These are phyloP conservation scores for Pandemis cinnamomeana DNA, from an alignment of 2,888 invertebrate species.

Conservation along the genomic window DNA sequence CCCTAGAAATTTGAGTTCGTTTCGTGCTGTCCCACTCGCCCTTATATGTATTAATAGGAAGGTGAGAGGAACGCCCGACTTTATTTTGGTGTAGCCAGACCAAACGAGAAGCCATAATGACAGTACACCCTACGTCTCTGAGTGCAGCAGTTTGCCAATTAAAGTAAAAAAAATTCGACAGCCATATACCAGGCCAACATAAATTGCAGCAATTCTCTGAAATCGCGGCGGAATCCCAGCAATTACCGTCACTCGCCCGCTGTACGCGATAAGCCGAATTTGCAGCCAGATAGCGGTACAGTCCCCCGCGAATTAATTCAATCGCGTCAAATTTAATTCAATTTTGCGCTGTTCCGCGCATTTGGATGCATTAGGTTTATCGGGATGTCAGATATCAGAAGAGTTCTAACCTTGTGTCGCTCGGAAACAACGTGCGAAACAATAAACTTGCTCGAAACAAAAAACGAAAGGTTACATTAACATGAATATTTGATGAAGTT, in stretches of 20 bases:
- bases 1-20: too few species aligned
- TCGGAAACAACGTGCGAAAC: neutral
- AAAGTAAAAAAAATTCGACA: constrained; percentile 7
- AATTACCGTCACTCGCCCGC: constrained; percentile 24
- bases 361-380: constrained; percentile 11
- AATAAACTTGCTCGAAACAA: neutral
- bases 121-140: neutral
- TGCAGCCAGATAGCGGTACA: constrained; percentile 22
- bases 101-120: too few species aligned
- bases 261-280: constrained; percentile 26
- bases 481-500: too few species aligned
- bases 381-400: neutral
- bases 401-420: neutral
- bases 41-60: too few species aligned
- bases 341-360: constrained; percentile 13
- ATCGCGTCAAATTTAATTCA: constrained; percentile 36
- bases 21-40: too few species aligned
- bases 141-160: neutral
- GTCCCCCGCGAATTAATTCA: constrained; percentile 36
- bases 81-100: too few species aligned
- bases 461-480: too few species aligned
- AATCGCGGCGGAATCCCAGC: neutral
- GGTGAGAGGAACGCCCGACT: too few species aligned
- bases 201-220: constrained; percentile 32
- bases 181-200: constrained; percentile 23